phyloP scores from a whole-genome alignment of 2,113 vertebrate species.

The Setophaga petechia region DNA sequence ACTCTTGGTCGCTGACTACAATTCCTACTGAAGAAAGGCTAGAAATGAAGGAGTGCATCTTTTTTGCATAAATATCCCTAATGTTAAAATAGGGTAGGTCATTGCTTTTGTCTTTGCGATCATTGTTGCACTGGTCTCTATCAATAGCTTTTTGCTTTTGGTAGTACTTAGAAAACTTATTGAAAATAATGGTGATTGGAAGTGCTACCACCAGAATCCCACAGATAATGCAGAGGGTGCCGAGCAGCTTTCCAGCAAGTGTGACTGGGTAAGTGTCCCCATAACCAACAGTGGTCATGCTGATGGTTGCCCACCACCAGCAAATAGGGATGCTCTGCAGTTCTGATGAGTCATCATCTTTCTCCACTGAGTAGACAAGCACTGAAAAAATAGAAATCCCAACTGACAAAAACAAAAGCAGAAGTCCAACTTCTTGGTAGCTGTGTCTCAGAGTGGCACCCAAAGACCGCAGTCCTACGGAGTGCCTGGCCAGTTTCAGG shows the following conservation, averaged over 20 bases:
- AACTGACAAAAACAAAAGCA: slow-evolving; percentile 91
- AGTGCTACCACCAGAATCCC: slow-evolving; percentile 94
- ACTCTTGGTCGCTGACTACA: slow-evolving; percentile 79
- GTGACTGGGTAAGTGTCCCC: slow-evolving; percentile 93
- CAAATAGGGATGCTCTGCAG: slow-evolving; percentile 89
- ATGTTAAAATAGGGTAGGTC: slow-evolving; percentile 90
- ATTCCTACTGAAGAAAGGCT: slow-evolving; percentile 86
- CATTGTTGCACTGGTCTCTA: slow-evolving; percentile 76
- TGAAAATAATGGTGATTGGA: slow-evolving; percentile 96
- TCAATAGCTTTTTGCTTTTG: slow-evolving; percentile 87
- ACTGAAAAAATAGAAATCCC: slow-evolving; percentile 94
- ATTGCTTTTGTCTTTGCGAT: slow-evolving; percentile 74
- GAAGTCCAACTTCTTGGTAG: slow-evolving; percentile 88
- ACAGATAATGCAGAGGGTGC: slow-evolving; percentile 89
- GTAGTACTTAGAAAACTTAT: slow-evolving; percentile 96
- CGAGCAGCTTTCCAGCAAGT: slow-evolving; percentile 86
- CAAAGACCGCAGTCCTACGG: slow-evolving; percentile 89
- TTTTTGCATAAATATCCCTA: slow-evolving; percentile 87
- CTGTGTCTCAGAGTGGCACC: slow-evolving; percentile 90
- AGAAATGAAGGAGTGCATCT: slow-evolving; percentile 84
- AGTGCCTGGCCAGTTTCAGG: slow-evolving; percentile 93
- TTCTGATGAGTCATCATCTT: slow-evolving; percentile 82
- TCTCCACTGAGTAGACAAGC: slow-evolving; percentile 91
- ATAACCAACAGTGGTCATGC: slow-evolving; percentile 97
- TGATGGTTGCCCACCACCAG: slow-evolving; percentile 99